Base-by-base conservation (phyloP, 1,140 invertebrate genomes). In the Maconellicoccus hirsutus region DNA sequence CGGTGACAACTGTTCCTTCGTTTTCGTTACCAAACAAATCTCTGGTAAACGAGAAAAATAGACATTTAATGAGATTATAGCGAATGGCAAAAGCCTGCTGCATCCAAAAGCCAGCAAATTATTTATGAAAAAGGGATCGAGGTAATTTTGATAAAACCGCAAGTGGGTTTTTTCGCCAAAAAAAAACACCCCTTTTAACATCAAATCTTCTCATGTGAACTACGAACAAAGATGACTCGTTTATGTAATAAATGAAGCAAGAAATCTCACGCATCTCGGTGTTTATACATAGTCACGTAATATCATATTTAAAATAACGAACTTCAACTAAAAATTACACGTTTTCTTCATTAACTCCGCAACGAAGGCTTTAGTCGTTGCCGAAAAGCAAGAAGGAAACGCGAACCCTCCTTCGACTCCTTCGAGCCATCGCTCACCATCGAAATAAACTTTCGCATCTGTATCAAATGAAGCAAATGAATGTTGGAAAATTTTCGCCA, bases 301-400 rank as follows among this genome's bases (percentile, higher is more conserved):
- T 16, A 19, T 19, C 12, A 52, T 52, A 19, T 19, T 52, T 52
- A 52, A 52, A 52, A 52, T 52, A 52, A 52, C n/a, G 42, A 52
- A 52, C 12, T 19, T 52, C n/a, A 3, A 52, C n/a, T 52, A 52
- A 52, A 52, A 19, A 14, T 16, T 16, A 52, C 42, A 52, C 42
- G 42, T 52, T 52, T 52, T 52, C 42, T 52, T 16, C 42, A 52
- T 52, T 52, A 52, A 52, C n/a, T n/a, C n/a, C n/a, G n/a, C n/a
- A n/a, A n/a, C n/a, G n/a, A n/a, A n/a, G n/a, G n/a, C n/a, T n/a
- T n/a, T n/a, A n/a, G n/a, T n/a, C n/a, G n/a, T n/a, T n/a, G n/a
- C n/a, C n/a, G n/a, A n/a, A n/a, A n/a, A n/a, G n/a, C n/a, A n/a
- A n/a, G n/a, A n/a, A n/a, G n/a, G n/a, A n/a, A n/a, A n/a, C n/a